Conservation (phyloP, 2,797 vertebrate genomes). For the Chloroceryle amazona region DNA sequence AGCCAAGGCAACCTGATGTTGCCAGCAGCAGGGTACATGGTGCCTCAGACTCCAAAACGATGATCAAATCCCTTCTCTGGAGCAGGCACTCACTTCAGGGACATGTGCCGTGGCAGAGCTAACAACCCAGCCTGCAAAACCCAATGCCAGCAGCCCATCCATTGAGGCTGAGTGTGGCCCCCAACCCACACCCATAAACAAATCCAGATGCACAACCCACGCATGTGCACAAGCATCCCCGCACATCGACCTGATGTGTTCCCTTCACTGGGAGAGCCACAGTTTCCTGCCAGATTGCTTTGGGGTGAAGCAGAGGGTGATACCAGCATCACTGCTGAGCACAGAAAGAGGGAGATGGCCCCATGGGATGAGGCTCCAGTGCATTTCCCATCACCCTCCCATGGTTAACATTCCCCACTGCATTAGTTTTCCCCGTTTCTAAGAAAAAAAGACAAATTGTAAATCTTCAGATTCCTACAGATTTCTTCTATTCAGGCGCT, state of each 20-base stretch:
- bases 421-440: accelerated
- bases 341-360: accelerated
- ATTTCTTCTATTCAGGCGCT: not conserved
- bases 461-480: not conserved
- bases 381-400: not conserved
- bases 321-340: not conserved
- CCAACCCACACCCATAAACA: not conserved
- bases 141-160: not conserved
- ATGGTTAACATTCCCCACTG: not conserved
- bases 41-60: not conserved
- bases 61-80: not conserved
- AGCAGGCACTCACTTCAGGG: not conserved
- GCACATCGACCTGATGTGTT: accelerated
- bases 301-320: not conserved
- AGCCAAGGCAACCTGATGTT: constrained; percentile 35
- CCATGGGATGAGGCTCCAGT: not conserved
- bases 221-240: not conserved
- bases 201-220: too few species aligned
- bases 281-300: not conserved
- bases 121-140: not conserved
- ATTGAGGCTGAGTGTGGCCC: accelerated
- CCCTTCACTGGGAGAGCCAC: not conserved
- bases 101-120: not conserved
- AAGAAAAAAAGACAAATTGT: not conserved
- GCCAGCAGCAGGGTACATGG: not conserved